These are phyloP conservation scores for Falco columbarius DNA, from an alignment of 2,797 vertebrate genomes.

Conservation along the genomic window DNA sequence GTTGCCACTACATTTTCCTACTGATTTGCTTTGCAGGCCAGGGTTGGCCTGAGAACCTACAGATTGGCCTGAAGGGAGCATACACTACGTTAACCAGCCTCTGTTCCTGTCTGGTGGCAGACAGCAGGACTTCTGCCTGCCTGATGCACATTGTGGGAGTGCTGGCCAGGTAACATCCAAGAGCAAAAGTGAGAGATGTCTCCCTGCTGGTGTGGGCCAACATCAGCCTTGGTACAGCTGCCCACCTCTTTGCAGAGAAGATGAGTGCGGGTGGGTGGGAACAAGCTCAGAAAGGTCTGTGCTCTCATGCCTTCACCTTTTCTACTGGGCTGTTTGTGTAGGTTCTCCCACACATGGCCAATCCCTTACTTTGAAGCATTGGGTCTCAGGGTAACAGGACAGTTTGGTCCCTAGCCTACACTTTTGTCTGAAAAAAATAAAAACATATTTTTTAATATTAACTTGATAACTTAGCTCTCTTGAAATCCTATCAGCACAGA, in stretches of 20 bases:
- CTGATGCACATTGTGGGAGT: background rate
- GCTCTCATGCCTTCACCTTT: background rate
- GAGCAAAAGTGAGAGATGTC: background rate
- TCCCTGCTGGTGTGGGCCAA: background rate
- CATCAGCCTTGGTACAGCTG: background rate
- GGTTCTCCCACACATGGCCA: background rate
- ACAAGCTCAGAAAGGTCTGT: background rate
- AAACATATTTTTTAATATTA: background rate
- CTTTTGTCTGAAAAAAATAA: background rate
- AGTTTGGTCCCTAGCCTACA: background rate
- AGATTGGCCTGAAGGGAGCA: background rate
- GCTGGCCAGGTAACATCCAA: background rate
- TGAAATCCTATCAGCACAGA: constrained; percentile 43
- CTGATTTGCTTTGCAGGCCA: background rate
- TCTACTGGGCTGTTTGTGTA: background rate
- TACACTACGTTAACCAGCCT: background rate
- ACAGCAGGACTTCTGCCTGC: background rate
- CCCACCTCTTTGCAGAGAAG: background rate
- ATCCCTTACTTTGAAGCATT: background rate
- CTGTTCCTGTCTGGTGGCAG: background rate
- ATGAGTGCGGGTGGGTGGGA: background rate
- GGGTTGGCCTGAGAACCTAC: background rate
- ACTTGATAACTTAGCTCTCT: background rate
- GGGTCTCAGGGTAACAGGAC: background rate
- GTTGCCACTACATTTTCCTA: background rate